phyloP scores from a whole-genome alignment of 2,113 vertebrate genomes.

The Canis aureus region DNA sequence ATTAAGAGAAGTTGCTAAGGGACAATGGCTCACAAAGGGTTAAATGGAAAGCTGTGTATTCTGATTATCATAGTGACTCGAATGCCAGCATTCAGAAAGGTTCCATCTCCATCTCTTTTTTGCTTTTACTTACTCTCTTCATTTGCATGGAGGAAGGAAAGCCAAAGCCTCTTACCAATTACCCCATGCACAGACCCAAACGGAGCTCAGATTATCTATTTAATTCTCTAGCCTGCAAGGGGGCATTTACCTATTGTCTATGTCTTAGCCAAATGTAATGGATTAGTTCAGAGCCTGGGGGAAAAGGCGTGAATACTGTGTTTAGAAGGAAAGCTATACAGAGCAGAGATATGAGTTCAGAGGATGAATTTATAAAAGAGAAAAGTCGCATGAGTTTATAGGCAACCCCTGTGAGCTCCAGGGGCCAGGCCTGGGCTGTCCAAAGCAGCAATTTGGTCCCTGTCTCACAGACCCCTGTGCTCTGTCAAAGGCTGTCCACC shows the following conservation, averaged over 20 bases:
- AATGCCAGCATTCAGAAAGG: neutral
- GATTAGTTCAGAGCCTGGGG: conserved; percentile 70
- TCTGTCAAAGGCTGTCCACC: neutral
- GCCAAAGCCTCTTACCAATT: conserved; percentile 69
- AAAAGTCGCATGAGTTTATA: neutral
- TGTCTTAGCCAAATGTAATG: conserved; percentile 61
- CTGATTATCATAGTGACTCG: neutral
- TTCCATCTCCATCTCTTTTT: neutral
- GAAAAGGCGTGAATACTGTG: conserved; percentile 21
- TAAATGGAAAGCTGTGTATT: conserved; percentile 8
- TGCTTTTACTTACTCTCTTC: conserved; percentile 53
- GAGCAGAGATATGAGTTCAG: neutral
- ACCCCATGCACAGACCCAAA: conserved; percentile 55
- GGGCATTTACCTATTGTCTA: conserved; percentile 74
- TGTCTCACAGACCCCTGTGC: neutral
- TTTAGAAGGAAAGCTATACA: conserved; percentile 58
- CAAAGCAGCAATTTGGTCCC: neutral
- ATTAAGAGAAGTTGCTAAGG: neutral
- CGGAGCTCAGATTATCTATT: conserved; percentile 72
- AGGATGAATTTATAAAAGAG: conserved; percentile 27
- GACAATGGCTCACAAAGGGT: neutral
- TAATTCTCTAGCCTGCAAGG: conserved; percentile 71
- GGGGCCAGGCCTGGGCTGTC: neutral
- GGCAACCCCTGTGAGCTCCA: neutral
- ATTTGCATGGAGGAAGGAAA: conserved; percentile 68